Percentiles rank a stretch among this genome's conserved stretches.
phyloP scores from a whole-genome alignment of 2,888 invertebrate genomes.

The Caenorhabditis parvicauda region DNA sequence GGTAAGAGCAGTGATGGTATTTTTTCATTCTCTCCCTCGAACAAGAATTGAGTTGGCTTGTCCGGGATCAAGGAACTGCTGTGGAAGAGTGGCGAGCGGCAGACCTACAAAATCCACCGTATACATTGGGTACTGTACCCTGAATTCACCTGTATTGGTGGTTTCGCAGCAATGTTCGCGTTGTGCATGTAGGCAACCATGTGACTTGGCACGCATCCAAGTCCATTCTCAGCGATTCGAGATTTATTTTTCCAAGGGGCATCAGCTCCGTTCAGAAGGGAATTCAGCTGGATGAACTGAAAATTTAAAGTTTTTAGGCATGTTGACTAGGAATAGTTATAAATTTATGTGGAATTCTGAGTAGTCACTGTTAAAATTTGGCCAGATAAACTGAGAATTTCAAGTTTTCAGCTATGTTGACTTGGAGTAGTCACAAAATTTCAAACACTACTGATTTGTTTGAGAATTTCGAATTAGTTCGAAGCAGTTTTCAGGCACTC shows the following conservation, averaged over 20 bases:
- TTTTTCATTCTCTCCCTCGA: slow-evolving; percentile 20
- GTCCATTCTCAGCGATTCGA: slow-evolving; percentile 31
- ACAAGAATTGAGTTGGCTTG: slow-evolving; percentile 41
- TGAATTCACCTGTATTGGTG: slow-evolving; percentile 37
- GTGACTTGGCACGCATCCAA: slow-evolving; percentile 34
- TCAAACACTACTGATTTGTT: too few relatives aligned
- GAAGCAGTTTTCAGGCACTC: too few relatives aligned
- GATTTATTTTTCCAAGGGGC: slow-evolving; percentile 33
- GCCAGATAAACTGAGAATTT: too few relatives aligned
- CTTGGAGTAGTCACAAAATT: too few relatives aligned
- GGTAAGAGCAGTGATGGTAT: slow-evolving; percentile 23
- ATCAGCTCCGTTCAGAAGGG: slow-evolving; percentile 35
- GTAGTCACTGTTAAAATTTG: too few relatives aligned
- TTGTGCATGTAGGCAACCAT: slow-evolving; percentile 45
- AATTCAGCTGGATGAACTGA: slow-evolving; percentile 31
- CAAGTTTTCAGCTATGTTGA: too few relatives aligned
- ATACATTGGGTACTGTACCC: neutral
- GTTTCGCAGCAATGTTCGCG: slow-evolving; percentile 42
- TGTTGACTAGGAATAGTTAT: neutral
- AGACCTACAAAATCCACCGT: slow-evolving; percentile 31
- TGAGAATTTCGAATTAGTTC: too few relatives aligned
- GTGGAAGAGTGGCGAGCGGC: slow-evolving; percentile 47
- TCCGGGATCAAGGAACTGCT: slow-evolving; percentile 44
- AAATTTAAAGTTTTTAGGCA: neutral
- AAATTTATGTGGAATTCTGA: too few relatives aligned